Evolutionary conservation across 2,888 invertebrate genomes (phyloP), one percentile per base, ranked within the genome.

Genomic region (Drosophila algonquin): DNA sequence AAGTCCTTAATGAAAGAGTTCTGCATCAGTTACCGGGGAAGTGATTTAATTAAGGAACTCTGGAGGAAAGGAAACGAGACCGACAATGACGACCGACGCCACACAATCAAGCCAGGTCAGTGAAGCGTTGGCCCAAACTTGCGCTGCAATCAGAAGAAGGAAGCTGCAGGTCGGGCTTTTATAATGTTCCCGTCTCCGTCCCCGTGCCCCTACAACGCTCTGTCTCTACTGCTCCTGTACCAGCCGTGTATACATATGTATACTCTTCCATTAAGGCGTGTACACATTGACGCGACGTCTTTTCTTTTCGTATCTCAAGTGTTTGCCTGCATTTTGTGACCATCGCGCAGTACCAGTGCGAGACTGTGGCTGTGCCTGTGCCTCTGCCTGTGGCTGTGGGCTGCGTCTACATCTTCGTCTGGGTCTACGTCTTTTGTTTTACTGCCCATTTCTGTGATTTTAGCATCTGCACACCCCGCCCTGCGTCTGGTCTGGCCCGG

Each of bases 191-290:
- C 24, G 24, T 24, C 24, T 24, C 24, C 44, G 32, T 10, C 35
- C 27, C 35, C 16, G 21, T 53, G 2, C 18, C 64, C 40, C 4
- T 18, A 12, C 30, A 27, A 2, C 3, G 30, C 18, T 30, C 5
- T 35, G 24, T 45, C 56, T 48, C 52, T 55, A 40, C 64, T 55
- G 45, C 64, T 77, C 78, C 79, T 77, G 64, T n/a, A 16, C 59
- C 61, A 18, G 51, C 61, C 45, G 40, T 30, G 35, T 12, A 35
- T 68, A 57, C 30, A 21, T 72, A 48, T 87, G 84, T 90, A 83
- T 90, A 87, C 90, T 81, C 80, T 90, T 90, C 90, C 91, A 91
- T 91, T 91, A 91, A 91, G 91, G 80, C 90, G 86, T 88, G 90
- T 87, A 89, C 90, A 90, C 90, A 90, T 87, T 89, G 90, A 86